Conservation (phyloP, 1,140 invertebrate species). For the Drosophila sproati region DNA sequence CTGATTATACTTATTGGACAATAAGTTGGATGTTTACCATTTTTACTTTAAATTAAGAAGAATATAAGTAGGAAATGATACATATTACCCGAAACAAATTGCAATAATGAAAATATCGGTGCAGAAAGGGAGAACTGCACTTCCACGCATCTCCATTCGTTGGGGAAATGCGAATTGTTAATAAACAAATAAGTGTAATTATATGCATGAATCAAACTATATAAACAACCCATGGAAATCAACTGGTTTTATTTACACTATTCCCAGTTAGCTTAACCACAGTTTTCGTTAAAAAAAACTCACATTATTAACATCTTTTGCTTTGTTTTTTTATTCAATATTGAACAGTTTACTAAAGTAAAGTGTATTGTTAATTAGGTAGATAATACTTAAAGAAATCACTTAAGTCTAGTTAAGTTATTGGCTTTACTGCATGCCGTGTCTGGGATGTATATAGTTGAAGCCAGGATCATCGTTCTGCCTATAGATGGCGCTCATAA, state of each 20-base stretch:
- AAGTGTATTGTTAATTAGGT: neutral
- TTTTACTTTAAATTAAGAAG: no score
- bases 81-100: no score
- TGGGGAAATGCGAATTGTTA: neutral
- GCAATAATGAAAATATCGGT: no score
- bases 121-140: no score
- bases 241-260: neutral
- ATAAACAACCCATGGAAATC: neutral
- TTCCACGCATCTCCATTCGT: neutral
- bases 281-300: no score
- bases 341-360: neutral
- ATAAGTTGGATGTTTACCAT: neutral
- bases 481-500: slow-evolving; percentile 51
- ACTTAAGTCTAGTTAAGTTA: neutral
- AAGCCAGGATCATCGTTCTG: slow-evolving; percentile 92
- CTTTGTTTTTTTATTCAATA: neutral
- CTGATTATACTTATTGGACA: no score
- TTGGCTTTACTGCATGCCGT: no score
- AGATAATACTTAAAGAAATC: neutral
- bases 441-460: slow-evolving; percentile 67
- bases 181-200: slow-evolving; percentile 8
- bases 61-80: no score
- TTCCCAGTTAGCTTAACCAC: neutral
- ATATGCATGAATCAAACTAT: slow-evolving; percentile 44
- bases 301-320: neutral